Conservation (phyloP, 2,797 vertebrate genomes). For the Mormyrops attenuatus region DNA sequence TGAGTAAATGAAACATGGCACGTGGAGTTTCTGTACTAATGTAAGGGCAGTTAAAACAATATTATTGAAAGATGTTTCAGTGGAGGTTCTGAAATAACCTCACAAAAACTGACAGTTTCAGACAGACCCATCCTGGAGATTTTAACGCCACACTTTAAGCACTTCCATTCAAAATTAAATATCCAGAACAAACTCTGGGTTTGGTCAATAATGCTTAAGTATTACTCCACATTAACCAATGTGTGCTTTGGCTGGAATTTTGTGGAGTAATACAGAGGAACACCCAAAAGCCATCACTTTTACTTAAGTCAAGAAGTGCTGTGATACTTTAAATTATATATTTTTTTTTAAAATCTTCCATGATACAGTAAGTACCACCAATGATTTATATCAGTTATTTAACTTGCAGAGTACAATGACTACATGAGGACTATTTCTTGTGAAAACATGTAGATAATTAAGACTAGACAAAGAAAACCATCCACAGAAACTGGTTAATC, state of each 20-base stretch:
- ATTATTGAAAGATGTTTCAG: neutral
- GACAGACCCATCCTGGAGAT: neutral
- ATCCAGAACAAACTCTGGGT: neutral
- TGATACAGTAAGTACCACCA: neutral
- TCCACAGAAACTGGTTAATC: neutral
- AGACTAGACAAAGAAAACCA: conserved; percentile 1
- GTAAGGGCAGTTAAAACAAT: neutral
- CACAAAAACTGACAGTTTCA: neutral
- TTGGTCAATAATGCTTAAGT: neutral
- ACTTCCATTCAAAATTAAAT: neutral
- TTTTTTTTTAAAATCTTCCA: neutral
- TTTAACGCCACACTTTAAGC: neutral
- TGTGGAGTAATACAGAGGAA: neutral
- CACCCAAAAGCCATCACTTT: neutral
- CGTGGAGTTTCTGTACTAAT: neutral
- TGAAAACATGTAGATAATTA: neutral
- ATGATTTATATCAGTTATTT: neutral
- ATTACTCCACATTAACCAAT: neutral
- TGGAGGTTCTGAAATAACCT: neutral
- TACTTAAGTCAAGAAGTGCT: neutral
- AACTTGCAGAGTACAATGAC: neutral
- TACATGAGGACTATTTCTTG: neutral
- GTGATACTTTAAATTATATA: neutral
- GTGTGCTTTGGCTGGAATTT: neutral
- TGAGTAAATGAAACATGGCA: neutral